phyloP scores from a whole-genome alignment of 1,140 invertebrate genomes.

The Diabrotica undecimpunctata region DNA sequence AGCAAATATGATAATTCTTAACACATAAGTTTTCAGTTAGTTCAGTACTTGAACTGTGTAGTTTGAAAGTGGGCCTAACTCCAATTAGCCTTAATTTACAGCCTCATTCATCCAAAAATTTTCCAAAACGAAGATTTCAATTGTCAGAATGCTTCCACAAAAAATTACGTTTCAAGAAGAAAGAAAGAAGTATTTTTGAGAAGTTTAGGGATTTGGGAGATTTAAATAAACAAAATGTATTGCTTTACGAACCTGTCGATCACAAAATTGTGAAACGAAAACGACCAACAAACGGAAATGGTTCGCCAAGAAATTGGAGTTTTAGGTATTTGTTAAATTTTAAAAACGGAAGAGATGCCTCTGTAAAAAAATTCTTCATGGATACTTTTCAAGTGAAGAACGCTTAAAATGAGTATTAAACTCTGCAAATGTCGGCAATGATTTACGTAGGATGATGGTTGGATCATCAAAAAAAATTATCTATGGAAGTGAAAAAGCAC shows the following conservation, averaged over 20 bases:
- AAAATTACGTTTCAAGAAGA: background rate
- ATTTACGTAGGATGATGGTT: background rate
- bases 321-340: constrained; percentile 1
- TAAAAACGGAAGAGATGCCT: background rate
- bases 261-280: constrained; percentile 10
- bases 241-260: constrained; percentile 6
- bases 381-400: constrained; percentile 1
- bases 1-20: background rate
- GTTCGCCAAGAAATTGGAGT: constrained; percentile 5
- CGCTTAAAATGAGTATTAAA: background rate
- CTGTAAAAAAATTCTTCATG: background rate
- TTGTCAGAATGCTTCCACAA: background rate
- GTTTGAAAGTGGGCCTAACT: background rate
- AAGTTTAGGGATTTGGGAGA: constrained; percentile 2
- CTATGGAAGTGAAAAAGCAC: background rate
- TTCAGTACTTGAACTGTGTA: background rate
- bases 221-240: background rate
- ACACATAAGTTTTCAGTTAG: background rate
- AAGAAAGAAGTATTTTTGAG: background rate
- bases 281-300: constrained; percentile 2
- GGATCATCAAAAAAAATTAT: background rate
- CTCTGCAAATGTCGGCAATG: background rate
- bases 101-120: background rate
- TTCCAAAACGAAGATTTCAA: background rate
- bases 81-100: no score